Conservation (phyloP, 2,888 invertebrate species). For the Agrochola circellaris region DNA sequence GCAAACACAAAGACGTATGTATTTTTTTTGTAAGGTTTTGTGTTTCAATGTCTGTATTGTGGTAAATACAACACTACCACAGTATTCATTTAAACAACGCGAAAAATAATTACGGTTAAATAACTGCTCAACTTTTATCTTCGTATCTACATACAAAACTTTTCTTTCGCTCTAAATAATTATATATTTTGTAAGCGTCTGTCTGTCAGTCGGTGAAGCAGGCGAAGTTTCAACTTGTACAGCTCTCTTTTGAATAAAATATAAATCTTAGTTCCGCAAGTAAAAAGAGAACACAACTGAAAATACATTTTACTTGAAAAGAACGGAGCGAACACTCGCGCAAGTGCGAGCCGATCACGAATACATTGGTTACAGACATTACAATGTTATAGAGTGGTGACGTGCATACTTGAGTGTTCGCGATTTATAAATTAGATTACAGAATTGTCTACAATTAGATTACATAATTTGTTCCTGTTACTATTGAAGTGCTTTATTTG, state of each 20-base stretch:
- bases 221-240: conserved; percentile 60
- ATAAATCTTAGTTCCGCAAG: conserved; percentile 64
- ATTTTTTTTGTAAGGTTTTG: background rate
- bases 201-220: conserved; percentile 50
- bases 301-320: conserved; percentile 61
- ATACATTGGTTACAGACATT: conserved; percentile 48
- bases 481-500: background rate
- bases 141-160: conserved; percentile 30
- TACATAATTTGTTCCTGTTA: background rate
- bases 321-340: conserved; percentile 27
- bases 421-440: background rate
- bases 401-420: conserved; percentile 4
- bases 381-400: conserved; percentile 33
- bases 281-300: conserved; percentile 55
- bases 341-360: conserved; percentile 34
- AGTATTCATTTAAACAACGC: conserved; percentile 5
- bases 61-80: background rate
- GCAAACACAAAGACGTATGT: background rate
- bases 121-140: conserved; percentile 20
- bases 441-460: background rate
- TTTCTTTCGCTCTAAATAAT: conserved; percentile 44
- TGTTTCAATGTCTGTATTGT: background rate
- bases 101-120: too few species aligned
- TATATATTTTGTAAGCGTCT: conserved; percentile 54
- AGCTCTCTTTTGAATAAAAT: conserved; percentile 65